phyloP scores from a whole-genome alignment of 2,113 vertebrate species.

The Peromyscus californicus region DNA sequence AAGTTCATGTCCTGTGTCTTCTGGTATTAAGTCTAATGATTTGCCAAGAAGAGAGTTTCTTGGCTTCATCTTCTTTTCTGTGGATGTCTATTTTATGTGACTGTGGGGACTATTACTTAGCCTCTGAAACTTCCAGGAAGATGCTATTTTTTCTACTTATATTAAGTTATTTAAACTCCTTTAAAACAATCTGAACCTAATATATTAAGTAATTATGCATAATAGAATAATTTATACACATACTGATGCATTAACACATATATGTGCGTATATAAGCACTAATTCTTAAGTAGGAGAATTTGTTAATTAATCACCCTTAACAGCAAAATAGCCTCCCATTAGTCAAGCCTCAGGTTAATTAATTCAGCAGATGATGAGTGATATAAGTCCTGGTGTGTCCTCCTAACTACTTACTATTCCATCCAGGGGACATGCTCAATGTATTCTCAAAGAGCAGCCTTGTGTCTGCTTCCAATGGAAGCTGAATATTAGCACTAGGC shows the following conservation, averaged over 20 bases:
- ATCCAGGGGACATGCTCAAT: conserved; percentile 52
- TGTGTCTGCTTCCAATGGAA: neutral
- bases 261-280: conserved; percentile 57
- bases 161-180: conserved; percentile 47
- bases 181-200: conserved; percentile 56
- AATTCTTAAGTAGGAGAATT: conserved; percentile 62
- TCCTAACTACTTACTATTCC: conserved; percentile 59
- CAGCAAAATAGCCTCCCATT: conserved; percentile 74
- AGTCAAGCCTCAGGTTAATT: conserved; percentile 76
- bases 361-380: conserved; percentile 71
- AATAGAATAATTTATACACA: conserved; percentile 50
- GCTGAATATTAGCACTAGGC: conserved; percentile 46
- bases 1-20: conserved; percentile 46
- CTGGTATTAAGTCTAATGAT: conserved; percentile 45
- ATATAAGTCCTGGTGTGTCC: conserved; percentile 44
- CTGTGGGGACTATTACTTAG: neutral
- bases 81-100: conserved; percentile 30
- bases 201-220: conserved; percentile 59
- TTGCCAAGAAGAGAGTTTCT: conserved; percentile 58
- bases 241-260: conserved; percentile 31
- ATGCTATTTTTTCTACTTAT: conserved; percentile 28
- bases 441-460: conserved; percentile 37
- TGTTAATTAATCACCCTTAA: conserved; percentile 78
- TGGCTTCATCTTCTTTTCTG: conserved; percentile 36
- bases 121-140: conserved; percentile 47